These are phyloP conservation scores for Protodeltote pygarga DNA, from an alignment of 2,888 invertebrate genomes.

Conservation along the genomic window DNA sequence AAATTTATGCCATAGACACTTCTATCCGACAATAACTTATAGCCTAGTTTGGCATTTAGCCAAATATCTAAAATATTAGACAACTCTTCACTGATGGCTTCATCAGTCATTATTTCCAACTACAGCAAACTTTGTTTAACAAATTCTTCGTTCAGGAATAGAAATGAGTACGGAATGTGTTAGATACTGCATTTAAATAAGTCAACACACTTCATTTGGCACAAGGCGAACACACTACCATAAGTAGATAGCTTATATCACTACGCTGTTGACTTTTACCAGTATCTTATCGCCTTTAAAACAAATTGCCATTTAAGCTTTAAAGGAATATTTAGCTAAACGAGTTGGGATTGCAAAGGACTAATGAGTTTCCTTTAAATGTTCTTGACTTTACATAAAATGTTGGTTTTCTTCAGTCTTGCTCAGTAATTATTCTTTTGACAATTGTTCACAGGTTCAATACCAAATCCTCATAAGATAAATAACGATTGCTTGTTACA, in stretches of 20 bases:
- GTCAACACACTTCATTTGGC: slow-evolving; percentile 39
- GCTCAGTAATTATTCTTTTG: too few species aligned
- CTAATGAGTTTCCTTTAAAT: too few species aligned
- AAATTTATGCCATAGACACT: too few species aligned
- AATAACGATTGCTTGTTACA: too few species aligned
- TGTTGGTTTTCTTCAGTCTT: too few species aligned
- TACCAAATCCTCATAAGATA: too few species aligned
- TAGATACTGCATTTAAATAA: slow-evolving; percentile 24
- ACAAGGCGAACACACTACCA: slow-evolving; percentile 38
- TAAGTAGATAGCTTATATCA: slow-evolving; percentile 30
- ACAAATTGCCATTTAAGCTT: slow-evolving; percentile 19
- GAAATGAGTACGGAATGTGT: slow-evolving; percentile 23
- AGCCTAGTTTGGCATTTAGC: too few species aligned
- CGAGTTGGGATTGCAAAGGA: too few species aligned
- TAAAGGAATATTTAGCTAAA: too few species aligned
- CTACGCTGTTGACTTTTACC: slow-evolving; percentile 20
- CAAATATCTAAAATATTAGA: slow-evolving; percentile 18
- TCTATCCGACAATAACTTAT: too few species aligned
- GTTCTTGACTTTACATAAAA: too few species aligned
- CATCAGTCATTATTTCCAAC: background rate
- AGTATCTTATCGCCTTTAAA: slow-evolving; percentile 16
- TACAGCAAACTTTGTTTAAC: slow-evolving; percentile 14
- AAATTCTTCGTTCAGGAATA: slow-evolving; percentile 17
- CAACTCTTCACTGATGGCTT: background rate
- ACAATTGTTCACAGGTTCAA: too few species aligned